Evolutionary conservation across 2,888 invertebrate species (phyloP), one percentile per base, ranked within the genome.

Genomic region (Euplagia quadripunctaria): DNA sequence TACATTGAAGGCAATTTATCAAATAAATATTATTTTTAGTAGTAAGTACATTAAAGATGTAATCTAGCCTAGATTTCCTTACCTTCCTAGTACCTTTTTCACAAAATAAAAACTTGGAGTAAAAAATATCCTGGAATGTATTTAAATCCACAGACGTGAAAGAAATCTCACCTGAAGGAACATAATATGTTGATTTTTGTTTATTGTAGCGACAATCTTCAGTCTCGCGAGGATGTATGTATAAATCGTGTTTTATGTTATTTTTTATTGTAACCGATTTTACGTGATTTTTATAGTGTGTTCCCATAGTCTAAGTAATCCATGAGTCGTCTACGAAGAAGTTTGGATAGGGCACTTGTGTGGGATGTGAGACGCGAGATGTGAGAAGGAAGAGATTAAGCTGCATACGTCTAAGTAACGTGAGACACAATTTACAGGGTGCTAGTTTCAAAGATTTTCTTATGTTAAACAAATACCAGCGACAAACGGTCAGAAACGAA

Each of bases 141-240:
- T 12, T 5, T 31, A 61, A 14, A 20, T 46, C 43, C 43, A 46
- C 43, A 46, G 6, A 46, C 4, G 6, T 14, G 20, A 61, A 61
- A 31, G 14, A 31, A 31, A 61, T 61, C 61, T 61, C 20, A 61
- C 31, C 31, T 20, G 31, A 61, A 61, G 20, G 14, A 61, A 14
- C 61, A 61, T 31, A 51, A 51, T 16, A 31, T 20, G 11, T 61
- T 61, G 58, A 61, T 61, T 12, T 14, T 14, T 61, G 31, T 61
- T 61, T 61, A 61, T 7, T 31, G 61, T 31, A 9, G 11, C 17
- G 16, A 43, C 42, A 64, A 64, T 70, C 71, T 76, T 73, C 82
- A 58, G 52, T 14, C 14, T 9, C 5, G 31, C 51, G 65, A 58
- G 51, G 63, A 51, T 17, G 52, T 20, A 63, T 68, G 41, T 70